A percentile compares a stretch with the other conserved stretches of the same genome.
Conservation (phyloP, 2,797 vertebrate genomes). For the Fistularia tabacaria region DNA sequence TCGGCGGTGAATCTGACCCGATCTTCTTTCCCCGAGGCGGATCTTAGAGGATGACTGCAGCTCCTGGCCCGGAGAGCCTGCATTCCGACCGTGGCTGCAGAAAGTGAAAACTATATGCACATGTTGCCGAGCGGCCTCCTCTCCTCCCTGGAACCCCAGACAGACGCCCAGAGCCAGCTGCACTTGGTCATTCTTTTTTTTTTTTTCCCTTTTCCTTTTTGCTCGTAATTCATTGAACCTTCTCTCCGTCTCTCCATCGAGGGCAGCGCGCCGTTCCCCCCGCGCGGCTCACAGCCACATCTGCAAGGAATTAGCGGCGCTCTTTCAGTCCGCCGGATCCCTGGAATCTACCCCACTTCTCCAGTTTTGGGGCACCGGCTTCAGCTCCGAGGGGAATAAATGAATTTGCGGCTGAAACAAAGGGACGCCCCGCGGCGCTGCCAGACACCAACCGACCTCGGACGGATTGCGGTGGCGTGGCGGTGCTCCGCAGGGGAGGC, state of each 20-base stretch:
- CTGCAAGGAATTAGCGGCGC: constrained; percentile 75
- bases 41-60: constrained; percentile 17
- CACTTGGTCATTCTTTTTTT: constrained; percentile 55
- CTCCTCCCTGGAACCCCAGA: constrained; percentile 29
- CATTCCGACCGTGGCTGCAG: constrained; percentile 35
- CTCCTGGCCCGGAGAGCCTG: constrained; percentile 15
- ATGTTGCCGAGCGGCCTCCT: constrained; percentile 33
- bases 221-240: constrained; percentile 52
- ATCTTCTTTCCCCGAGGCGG: constrained; percentile 9
- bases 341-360: constrained; percentile 59
- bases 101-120: constrained; percentile 49
- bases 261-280: constrained; percentile 47
- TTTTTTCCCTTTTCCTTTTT: background rate
- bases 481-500: too few relatives aligned
- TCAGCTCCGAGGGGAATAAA: constrained; percentile 40
- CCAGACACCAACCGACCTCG: too few relatives aligned
- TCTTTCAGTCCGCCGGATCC: constrained; percentile 69
- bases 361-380: constrained; percentile 36
- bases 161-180: constrained; percentile 61
- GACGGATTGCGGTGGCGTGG: too few relatives aligned
- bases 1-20: background rate
- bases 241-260: constrained; percentile 36
- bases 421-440: too few relatives aligned
- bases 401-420: constrained; percentile 20
- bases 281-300: constrained; percentile 60